phyloP scores from a whole-genome alignment of 2,113 vertebrate genomes.

The Zingel zingel region DNA sequence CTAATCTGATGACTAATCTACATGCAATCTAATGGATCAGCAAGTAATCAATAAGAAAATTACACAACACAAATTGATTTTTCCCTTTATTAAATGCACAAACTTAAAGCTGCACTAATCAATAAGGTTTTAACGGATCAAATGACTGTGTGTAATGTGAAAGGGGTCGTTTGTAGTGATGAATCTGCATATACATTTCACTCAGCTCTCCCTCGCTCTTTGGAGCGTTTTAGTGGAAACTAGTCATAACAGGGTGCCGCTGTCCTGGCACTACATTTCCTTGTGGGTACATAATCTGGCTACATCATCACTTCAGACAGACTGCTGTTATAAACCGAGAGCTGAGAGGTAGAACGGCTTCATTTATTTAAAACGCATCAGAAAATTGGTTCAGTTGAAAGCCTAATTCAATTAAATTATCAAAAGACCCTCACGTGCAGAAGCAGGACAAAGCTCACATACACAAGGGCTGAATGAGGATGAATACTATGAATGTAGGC shows the following conservation, averaged over 20 bases:
- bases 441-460: not conserved
- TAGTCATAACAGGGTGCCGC: not conserved
- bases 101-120: not conserved
- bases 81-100: not conserved
- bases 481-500: not conserved
- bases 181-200: too few species aligned
- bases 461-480: not conserved
- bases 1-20: too few species aligned
- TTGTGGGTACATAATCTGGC: not conserved
- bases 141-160: too few species aligned
- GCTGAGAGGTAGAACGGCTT: conserved; percentile 3
- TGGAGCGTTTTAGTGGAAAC: too few species aligned
- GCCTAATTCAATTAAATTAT: conserved; percentile 8
- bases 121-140: too few species aligned
- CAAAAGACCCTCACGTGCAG: not conserved
- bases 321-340: not conserved
- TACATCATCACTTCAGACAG: not conserved
- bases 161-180: too few species aligned
- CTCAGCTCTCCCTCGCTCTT: too few species aligned
- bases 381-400: conserved; percentile 16
- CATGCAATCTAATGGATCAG: not conserved
- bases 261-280: not conserved
- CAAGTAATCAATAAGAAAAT: not conserved
- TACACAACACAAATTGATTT: not conserved
- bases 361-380: not conserved